These are phyloP conservation scores for Telmatherina bonti DNA, from an alignment of 2,797 vertebrate species.

Conservation along the genomic window DNA sequence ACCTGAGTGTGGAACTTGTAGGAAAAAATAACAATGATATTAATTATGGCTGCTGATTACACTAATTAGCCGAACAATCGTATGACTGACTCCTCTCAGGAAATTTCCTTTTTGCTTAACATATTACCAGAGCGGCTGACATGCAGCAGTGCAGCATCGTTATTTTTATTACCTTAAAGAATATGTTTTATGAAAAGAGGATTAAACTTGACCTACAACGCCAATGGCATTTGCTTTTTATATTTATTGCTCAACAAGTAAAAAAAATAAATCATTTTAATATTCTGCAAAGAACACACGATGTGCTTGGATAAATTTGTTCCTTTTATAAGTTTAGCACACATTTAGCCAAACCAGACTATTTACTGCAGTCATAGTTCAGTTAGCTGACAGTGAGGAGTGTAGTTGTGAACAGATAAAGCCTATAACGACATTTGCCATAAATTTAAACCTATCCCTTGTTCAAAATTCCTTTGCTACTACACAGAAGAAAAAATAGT, in stretches of 20 bases:
- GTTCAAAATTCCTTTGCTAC: neutral
- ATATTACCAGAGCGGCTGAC: neutral
- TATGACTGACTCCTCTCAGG: slow-evolving; percentile 25
- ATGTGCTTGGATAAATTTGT: neutral
- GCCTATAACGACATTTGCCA: neutral
- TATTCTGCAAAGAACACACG: neutral
- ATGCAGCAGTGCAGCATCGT: slow-evolving; percentile 1
- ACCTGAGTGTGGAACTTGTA: slow-evolving; percentile 19
- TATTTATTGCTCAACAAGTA: neutral
- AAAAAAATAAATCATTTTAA: neutral
- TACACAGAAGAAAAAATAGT: neutral
- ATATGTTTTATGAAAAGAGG: neutral
- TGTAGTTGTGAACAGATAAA: neutral
- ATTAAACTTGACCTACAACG: neutral
- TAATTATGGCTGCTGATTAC: slow-evolving; percentile 18
- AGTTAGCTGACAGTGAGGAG: neutral
- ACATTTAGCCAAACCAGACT: neutral
- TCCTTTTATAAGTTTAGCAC: neutral
- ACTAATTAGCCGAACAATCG: slow-evolving; percentile 41
- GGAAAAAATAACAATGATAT: slow-evolving; percentile 20
- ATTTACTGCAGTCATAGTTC: neutral
- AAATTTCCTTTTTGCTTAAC: neutral
- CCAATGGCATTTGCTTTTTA: neutral
- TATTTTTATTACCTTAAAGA: neutral
- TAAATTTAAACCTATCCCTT: neutral